Base-by-base conservation (phyloP, 1,140 invertebrate species). In the Varroa destructor region DNA sequence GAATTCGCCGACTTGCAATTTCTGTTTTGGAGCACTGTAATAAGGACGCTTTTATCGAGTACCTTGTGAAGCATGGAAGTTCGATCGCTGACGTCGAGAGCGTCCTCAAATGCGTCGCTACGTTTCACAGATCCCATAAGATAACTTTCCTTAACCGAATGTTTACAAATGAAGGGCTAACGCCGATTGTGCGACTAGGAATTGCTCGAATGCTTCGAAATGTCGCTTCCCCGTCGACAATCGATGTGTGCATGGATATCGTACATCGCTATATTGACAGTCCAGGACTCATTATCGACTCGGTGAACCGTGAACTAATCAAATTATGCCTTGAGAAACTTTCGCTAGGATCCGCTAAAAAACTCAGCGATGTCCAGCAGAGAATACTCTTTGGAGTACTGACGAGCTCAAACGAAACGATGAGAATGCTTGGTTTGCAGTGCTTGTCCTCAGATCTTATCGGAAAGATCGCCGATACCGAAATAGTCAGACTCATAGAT, bases 1-100 rank as follows among this genome's bases (percentile, higher is more conserved):
- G 37, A 3, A 8, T 67, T 12, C 61, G 61, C 2, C 14, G 61
- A 67, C 61, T 67, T 46, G 61, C n/a, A 2, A 2, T 67, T 1
- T 12, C 40, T 37, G 61, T 37, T 8, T 8, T 67, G 37, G 61
- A 67, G 46, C 40, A 40, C 40, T 40, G 40, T 2, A 67, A 67
- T 37, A 43, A 40, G 14, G 61, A 67, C 10, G 14, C 14, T 43
- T 67, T 67, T 8, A 46, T 46, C 40, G 46, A 40, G 12, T 67
- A 67, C 36, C 61, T 67, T 8, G 61, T 67, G 12, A 67, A 46
- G 40, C 61, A 67, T 37, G 61, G 40, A 40, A 67, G 46, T 46
- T 43, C 40, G 12, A 43, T 67, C 12, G 40, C 61, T 2, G 61
- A 67, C 37, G 61, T 67, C 12, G 61, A 67, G 10, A 46, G 61